phyloP scores from a whole-genome alignment of 2,888 invertebrate genomes.

The Masnerella sp. region DNA sequence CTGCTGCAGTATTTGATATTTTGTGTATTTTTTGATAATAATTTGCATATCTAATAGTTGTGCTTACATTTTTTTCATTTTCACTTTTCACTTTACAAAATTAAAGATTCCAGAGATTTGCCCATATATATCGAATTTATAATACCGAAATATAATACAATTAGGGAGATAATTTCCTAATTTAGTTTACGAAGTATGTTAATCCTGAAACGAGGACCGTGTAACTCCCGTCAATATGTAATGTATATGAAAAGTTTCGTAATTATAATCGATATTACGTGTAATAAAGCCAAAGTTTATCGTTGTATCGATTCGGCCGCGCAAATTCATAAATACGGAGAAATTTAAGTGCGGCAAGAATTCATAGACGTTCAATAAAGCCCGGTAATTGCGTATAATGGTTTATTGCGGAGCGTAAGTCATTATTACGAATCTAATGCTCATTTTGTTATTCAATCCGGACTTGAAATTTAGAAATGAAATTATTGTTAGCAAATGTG shows the following conservation, averaged over 20 bases:
- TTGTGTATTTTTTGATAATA: conserved; percentile 2
- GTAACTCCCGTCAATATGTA: conserved; percentile 4
- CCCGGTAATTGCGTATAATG: conserved; percentile 19
- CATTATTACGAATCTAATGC: conserved; percentile 24
- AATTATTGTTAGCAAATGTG: conserved; percentile 6
- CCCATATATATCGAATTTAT: too few relatives aligned
- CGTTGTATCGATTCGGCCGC: conserved; percentile 14
- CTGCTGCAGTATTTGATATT: conserved; percentile 10
- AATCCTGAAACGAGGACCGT: too few relatives aligned
- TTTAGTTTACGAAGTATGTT: too few relatives aligned
- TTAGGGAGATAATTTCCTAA: too few relatives aligned
- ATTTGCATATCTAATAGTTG: conserved; percentile 5
- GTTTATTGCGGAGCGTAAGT: conserved; percentile 19
- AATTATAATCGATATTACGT: conserved; percentile 6
- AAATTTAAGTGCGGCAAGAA: conserved; percentile 21
- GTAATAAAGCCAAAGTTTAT: conserved; percentile 20
- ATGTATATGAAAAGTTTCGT: background rate
- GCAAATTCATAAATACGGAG: conserved; percentile 30
- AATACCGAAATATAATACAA: too few relatives aligned
- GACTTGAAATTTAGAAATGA: conserved; percentile 13
- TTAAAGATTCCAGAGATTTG: conserved; percentile 9
- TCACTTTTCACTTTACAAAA: background rate
- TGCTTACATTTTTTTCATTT: conserved; percentile 3
- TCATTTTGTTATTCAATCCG: conserved; percentile 28
- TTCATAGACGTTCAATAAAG: conserved; percentile 29